A percentile compares a stretch with the other conserved stretches of the same genome.
These are phyloP conservation scores for Acropora yongei DNA, from an alignment of 64 coral and sea anemone genomes.

Conservation along the genomic window DNA sequence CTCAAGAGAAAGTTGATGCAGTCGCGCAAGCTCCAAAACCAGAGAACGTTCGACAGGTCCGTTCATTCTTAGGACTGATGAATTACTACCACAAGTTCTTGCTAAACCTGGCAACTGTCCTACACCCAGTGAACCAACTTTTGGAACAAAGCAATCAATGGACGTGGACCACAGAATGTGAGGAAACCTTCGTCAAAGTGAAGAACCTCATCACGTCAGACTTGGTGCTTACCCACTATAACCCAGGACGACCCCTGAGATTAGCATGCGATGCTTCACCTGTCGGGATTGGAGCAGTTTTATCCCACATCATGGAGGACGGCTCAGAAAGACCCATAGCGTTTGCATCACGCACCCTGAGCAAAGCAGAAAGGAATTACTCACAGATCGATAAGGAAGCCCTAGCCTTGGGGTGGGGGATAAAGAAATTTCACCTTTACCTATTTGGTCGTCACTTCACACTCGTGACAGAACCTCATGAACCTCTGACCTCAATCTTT, in stretches of 20 bases:
- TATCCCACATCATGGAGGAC: neutral
- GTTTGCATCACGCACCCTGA: neutral
- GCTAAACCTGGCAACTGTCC: neutral
- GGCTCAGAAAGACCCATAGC: no score
- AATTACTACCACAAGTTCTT: no score
- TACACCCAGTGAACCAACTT: slow-evolving; percentile 16
- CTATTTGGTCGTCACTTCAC: neutral
- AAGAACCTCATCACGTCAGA: slow-evolving; percentile 36
- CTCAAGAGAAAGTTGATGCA: no score
- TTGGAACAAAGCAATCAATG: slow-evolving; percentile 6
- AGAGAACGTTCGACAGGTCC: no score
- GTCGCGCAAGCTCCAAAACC: no score
- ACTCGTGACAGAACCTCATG: neutral
- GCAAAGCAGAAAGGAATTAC: neutral
- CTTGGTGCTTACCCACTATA: neutral
- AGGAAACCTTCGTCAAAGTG: neutral
- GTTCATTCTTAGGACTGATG: no score
- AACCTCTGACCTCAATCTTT: neutral
- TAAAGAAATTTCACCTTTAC: neutral
- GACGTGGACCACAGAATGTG: slow-evolving; percentile 9
- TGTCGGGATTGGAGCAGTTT: neutral
- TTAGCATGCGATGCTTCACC: slow-evolving; percentile 17
- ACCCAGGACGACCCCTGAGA: neutral
- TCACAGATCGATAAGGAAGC: neutral
- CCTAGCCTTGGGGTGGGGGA: neutral